Evolutionary conservation across 2,797 vertebrate species (phyloP), one percentile per base, ranked within the genome.

Genomic region (Cryptoblepharus egeriae): DNA sequence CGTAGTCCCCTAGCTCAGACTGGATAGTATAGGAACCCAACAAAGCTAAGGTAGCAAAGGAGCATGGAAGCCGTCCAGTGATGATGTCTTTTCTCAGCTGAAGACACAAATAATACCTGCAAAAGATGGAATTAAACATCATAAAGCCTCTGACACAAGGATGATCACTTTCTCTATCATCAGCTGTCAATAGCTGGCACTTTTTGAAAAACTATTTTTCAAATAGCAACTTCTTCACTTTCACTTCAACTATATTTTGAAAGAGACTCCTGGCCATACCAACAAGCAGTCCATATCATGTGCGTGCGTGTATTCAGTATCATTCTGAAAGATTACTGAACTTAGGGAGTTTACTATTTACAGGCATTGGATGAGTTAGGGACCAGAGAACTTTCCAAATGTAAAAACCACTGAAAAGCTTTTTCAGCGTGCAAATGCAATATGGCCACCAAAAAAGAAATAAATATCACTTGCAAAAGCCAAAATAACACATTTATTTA

Each of bases 41-140:
- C 69, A 99, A 93, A 26, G 98, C 97, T 91, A 99, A 93, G 1
- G 98, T 99, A 2, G 98, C 98, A 69, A 99, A 99, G 79, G 98
- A 99, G 79, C 98, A 99, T 42, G 98, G 98, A 85, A 99, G 96
- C 2, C 96, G 94, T 26, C 97, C 96, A 1, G 91, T 92, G 68
- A 98, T 88, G 81, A 99, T 99, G 94, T 99, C 98, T 87, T 99
- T 97, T 28, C 98, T 95, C 71, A 99, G 96, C 92, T 99, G 98
- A 64, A 99, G 97, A 94, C 98, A 99, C 80, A 99, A 94, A 92
- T 97, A 98, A 89, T 99, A 99, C 92, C 98, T 98, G 91, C 24
- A 86, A 83, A 22, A 12, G 2, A 52, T 18, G 77, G 82, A 85
- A 86, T n/a, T 88, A 89, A 77, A 80, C 1, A 2, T 15, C 18